Base-by-base conservation (phyloP, 1,140 invertebrate genomes). In the Formica selysi region DNA sequence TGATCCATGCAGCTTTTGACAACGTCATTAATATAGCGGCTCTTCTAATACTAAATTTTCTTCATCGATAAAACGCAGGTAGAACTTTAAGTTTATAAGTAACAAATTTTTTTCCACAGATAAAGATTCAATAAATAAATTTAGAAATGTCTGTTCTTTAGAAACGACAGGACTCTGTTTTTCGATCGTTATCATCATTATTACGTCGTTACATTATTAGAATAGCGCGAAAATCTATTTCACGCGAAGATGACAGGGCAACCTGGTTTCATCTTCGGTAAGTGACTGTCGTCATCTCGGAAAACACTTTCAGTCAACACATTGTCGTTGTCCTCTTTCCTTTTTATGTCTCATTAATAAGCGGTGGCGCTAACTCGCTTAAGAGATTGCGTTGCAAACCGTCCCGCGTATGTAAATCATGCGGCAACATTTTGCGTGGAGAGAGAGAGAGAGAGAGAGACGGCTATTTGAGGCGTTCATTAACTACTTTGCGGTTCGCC, bases 281-380 rank as follows among this genome's bases (percentile, higher is more conserved):
- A 87, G 78, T 84, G 68, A 59, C 57, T 73, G 78, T 87, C 89
- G 67, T 88, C 86, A 76, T 87, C 41, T 1, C 13, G 67, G 70
- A 62, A 88, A 86, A 59, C 51, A 67, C 26, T 81, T 59, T 61
- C 26, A 38, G 16, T 19, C 13, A 54, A 59, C 41, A 11, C 32
- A 11, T 67, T 81, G 36, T 76, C 74, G 51, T 61, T 79, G 70
- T 29, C 64, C 70, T 16, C 70, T 7, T 87, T 90, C 73, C 79
- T 59, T 76, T 59, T 59, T 65, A 62, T 70, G 76, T 51, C 71
- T 91, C 76, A 88, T 90, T 88, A 89, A 87, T 76, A 64, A 83
- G 41, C 44, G 13, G 51, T 51, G 36, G 22, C 61, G 44, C 67
- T 85, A 57, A 87, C 76, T n/a, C 32, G 65, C 44, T 67, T 68